Percentiles rank a stretch among this genome's conserved stretches.
Conservation (phyloP, 2,113 vertebrate genomes). For the Nothocercus nigrocapillus region DNA sequence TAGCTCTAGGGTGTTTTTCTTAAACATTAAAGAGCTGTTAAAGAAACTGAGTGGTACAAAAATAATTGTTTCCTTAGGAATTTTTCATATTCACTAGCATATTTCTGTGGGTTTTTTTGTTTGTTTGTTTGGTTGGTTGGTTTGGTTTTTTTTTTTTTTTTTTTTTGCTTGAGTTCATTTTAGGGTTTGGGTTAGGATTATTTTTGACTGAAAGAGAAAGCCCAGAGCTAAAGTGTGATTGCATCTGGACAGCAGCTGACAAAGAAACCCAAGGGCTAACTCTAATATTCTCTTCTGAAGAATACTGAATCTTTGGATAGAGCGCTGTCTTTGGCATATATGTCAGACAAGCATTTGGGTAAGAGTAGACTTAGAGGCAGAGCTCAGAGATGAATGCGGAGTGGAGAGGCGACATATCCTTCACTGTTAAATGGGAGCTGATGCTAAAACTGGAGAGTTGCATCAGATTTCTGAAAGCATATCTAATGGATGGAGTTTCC, state of each 20-base stretch:
- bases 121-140: too few relatives aligned
- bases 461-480: background rate
- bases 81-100: background rate
- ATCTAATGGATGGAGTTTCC: background rate
- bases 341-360: background rate
- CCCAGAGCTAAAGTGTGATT: background rate
- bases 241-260: background rate
- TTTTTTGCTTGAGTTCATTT: background rate
- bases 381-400: background rate
- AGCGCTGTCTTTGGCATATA: background rate
- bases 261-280: background rate
- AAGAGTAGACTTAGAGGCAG: background rate
- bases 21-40: slow-evolving; percentile 5
- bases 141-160: too few relatives aligned
- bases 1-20: slow-evolving; percentile 21
- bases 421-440: background rate
- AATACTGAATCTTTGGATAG: background rate
- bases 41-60: slow-evolving; percentile 21
- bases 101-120: background rate
- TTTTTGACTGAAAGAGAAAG: slow-evolving; percentile 3
- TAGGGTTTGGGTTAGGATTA: background rate
- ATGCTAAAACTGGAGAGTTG: background rate
- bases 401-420: background rate
- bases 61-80: slow-evolving; percentile 48
- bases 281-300: background rate